These are phyloP conservation scores for Gambelia wislizenii DNA, from an alignment of 2,797 vertebrate genomes.

Conservation along the genomic window DNA sequence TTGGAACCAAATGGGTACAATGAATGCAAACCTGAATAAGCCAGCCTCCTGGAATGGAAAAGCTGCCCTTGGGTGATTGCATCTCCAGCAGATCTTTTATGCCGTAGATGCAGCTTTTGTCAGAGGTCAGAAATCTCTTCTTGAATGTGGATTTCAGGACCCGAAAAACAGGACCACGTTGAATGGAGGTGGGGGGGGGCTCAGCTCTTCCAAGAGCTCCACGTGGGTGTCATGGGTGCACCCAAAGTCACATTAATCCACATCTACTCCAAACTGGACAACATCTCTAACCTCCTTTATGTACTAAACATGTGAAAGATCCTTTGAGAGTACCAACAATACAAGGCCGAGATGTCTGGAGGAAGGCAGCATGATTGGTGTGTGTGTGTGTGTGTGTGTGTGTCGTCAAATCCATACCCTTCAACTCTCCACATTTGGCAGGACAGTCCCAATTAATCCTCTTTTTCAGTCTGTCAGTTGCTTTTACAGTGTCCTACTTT, in stretches of 20 bases:
- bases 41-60: conserved; percentile 67
- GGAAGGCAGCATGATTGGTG: background rate
- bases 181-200: no score
- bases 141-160: background rate
- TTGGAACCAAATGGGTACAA: conserved; percentile 58
- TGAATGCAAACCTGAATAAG: conserved; percentile 66
- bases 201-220: background rate
- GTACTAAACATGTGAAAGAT: background rate
- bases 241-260: background rate
- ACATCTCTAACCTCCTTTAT: no score
- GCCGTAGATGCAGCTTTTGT: conserved; percentile 53
- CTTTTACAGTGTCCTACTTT: background rate
- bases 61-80: conserved; percentile 67
- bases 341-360: background rate
- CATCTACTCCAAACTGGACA: background rate
- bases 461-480: no score
- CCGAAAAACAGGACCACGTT: background rate
- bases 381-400: background rate
- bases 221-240: background rate
- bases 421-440: background rate
- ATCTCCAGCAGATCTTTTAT: conserved; percentile 70
- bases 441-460: no score
- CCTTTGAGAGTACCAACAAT: no score
- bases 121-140: conserved; percentile 59
- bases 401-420: no score